phyloP scores from a whole-genome alignment of 2,888 invertebrate species.

The Erebia palarica region DNA sequence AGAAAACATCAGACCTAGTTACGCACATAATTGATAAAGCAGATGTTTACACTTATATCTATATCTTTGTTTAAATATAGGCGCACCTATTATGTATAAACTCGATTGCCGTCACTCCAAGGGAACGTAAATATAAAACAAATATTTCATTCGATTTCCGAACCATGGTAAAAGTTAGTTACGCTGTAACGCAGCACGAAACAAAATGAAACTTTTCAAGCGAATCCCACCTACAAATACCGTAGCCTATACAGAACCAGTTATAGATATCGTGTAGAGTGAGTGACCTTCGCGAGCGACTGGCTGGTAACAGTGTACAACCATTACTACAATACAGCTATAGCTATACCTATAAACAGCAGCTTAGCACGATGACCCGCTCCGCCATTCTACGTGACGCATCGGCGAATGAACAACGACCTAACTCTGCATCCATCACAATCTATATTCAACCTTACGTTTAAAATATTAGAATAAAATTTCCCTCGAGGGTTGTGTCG shows the following conservation, averaged over 20 bases:
- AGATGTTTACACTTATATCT: slow-evolving; percentile 1
- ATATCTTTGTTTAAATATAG: neutral
- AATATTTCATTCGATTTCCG: slow-evolving; percentile 18
- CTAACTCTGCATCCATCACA: slow-evolving; percentile 44
- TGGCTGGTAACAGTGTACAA: slow-evolving; percentile 63
- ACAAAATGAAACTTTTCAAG: slow-evolving; percentile 16
- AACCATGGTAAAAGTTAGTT: slow-evolving; percentile 10
- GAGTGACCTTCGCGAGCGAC: slow-evolving; percentile 70
- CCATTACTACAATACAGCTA: slow-evolving; percentile 45
- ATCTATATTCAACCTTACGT: slow-evolving; percentile 48
- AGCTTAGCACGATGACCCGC: slow-evolving; percentile 75
- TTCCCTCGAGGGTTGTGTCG: slow-evolving; percentile 32
- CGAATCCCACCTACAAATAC: slow-evolving; percentile 30
- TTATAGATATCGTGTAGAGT: slow-evolving; percentile 47
- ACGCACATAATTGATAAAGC: neutral
- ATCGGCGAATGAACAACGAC: slow-evolving; percentile 55
- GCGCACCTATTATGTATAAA: neutral
- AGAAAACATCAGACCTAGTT: neutral
- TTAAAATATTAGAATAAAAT: slow-evolving; percentile 38
- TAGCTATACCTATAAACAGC: slow-evolving; percentile 43
- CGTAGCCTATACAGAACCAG: slow-evolving; percentile 17
- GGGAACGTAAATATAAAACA: slow-evolving; percentile 24
- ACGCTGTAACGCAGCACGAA: slow-evolving; percentile 11
- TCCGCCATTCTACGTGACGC: slow-evolving; percentile 66
- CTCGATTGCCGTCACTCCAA: slow-evolving; percentile 18